Conservation (phyloP, 2,888 invertebrate species). For the Temnothorax unifasciatus region DNA sequence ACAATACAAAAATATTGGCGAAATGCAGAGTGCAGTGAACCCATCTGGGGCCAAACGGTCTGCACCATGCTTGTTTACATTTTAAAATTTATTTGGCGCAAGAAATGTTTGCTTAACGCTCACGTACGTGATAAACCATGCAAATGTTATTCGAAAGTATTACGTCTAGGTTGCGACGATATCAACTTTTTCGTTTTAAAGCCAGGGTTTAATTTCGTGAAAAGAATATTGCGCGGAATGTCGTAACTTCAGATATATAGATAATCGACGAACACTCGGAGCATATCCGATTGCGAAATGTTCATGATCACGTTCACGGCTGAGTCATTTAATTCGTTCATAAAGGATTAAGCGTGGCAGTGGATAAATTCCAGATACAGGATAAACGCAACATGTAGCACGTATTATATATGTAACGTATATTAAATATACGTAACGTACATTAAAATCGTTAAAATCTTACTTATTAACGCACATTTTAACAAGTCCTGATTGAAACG, state of each 20-base stretch:
- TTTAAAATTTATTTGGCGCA: constrained; percentile 43
- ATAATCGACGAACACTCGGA: neutral
- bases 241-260: neutral
- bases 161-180: neutral
- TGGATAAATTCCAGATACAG: neutral
- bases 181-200: neutral
- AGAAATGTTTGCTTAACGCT: constrained; percentile 39
- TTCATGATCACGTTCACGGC: neutral
- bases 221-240: neutral
- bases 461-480: neutral
- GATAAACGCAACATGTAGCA: neutral
- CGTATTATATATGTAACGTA: neutral
- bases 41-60: constrained; percentile 19
- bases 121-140: constrained; percentile 16
- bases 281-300: constrained; percentile 33
- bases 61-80: constrained; percentile 32
- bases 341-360: neutral
- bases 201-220: neutral
- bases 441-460: neutral
- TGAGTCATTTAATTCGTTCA: constrained; percentile 38
- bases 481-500: neutral
- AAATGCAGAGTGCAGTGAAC: constrained; percentile 42
- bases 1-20: constrained; percentile 50
- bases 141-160: constrained; percentile 31
- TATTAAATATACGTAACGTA: neutral